Conservation (phyloP, 1,140 invertebrate species). For the Euura lappo region DNA sequence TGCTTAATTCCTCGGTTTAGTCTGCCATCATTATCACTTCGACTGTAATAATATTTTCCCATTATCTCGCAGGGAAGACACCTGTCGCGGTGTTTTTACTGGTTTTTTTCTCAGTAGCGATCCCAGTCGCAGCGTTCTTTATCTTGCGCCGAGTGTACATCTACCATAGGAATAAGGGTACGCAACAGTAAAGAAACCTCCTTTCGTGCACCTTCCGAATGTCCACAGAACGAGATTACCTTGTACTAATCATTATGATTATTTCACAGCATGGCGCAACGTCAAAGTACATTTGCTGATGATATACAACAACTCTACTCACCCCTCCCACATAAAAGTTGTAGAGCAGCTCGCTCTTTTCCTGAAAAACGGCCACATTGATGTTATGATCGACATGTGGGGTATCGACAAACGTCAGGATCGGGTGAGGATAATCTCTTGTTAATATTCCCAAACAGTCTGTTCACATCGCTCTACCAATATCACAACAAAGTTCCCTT, state of each 20-base stretch:
- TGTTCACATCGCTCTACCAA: background rate
- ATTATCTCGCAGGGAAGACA: background rate
- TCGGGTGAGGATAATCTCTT: slow-evolving; percentile 34
- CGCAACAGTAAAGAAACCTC: background rate
- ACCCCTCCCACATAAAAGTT: slow-evolving; percentile 46
- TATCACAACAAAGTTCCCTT: slow-evolving; percentile 19
- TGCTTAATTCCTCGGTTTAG: background rate
- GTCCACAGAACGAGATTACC: slow-evolving; percentile 15
- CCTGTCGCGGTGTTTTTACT: background rate
- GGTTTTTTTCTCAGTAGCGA: background rate
- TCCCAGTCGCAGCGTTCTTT: background rate
- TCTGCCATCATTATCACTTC: no score
- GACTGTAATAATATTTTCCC: background rate
- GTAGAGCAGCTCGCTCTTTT: slow-evolving; percentile 49
- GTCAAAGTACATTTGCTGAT: slow-evolving; percentile 47
- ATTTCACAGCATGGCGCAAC: slow-evolving; percentile 20
- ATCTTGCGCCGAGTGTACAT: background rate
- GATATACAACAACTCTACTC: slow-evolving; percentile 49
- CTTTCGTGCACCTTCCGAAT: background rate
- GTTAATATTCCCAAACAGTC: slow-evolving; percentile 6
- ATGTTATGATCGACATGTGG: slow-evolving; percentile 52
- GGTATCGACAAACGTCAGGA: slow-evolving; percentile 43
- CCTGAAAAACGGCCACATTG: slow-evolving; percentile 47
- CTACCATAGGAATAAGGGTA: background rate
- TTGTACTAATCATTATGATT: background rate